Evolutionary conservation across 2,888 invertebrate species (phyloP).

Genomic region (Taenaris catops): DNA sequence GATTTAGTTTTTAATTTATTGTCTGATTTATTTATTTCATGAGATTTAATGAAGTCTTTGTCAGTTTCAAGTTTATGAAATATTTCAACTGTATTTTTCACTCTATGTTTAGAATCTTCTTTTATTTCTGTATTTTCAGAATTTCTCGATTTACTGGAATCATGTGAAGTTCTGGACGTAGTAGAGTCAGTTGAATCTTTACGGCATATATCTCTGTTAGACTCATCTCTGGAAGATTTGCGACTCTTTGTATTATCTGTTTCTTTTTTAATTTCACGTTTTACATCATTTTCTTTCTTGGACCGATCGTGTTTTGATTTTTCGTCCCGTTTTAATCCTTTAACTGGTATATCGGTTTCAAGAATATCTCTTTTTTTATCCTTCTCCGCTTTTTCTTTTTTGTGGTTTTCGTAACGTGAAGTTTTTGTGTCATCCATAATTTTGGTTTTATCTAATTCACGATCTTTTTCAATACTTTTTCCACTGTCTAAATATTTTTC

Average conservation of each 20-base stretch:
- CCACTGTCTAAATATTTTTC: constrained; percentile 34
- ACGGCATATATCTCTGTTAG: constrained; percentile 54
- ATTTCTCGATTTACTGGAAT: constrained; percentile 61
- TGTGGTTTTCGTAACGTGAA: constrained; percentile 68
- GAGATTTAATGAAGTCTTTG: constrained; percentile 50
- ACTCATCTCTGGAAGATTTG: constrained; percentile 68
- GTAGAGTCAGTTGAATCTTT: constrained; percentile 76
- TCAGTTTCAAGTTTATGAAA: constrained; percentile 70
- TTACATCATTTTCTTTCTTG: constrained; percentile 58
- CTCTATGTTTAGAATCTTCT: constrained; percentile 53
- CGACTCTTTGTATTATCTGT: constrained; percentile 50
- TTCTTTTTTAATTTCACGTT: constrained; percentile 67
- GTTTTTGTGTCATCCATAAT: constrained; percentile 52
- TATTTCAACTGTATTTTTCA: constrained; percentile 62
- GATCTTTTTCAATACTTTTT: constrained; percentile 42
- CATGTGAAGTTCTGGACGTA: constrained; percentile 65
- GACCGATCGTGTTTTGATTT: constrained; percentile 65
- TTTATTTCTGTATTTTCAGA: constrained; percentile 50
- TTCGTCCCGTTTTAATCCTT: constrained; percentile 58
- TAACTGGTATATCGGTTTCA: constrained; percentile 37
- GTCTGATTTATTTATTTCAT: constrained; percentile 33
- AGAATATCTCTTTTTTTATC: constrained; percentile 53
- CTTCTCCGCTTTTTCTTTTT: constrained; percentile 62
- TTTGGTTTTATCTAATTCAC: constrained; percentile 49
- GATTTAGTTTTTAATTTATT: constrained; percentile 43